Evolutionary conservation across 92 coral and sea anemone species (phyloP).

Genomic region (Epizoanthus stellaris): DNA sequence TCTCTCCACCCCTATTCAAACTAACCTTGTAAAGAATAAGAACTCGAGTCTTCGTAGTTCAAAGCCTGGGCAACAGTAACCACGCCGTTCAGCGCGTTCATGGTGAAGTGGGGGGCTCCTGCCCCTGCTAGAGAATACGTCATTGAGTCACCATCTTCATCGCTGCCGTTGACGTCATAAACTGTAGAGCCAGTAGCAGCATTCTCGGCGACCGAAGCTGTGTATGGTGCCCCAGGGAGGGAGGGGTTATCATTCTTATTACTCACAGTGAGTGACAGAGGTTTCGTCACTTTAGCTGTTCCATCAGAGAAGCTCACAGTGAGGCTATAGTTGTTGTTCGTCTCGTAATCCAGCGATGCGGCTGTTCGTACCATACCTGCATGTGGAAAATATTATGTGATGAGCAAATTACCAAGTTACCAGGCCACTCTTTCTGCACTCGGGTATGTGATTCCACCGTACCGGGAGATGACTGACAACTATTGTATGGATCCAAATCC

Average conservation of each 20-base stretch:
- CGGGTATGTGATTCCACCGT: too few species aligned
- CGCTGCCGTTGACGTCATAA: constrained; percentile 60
- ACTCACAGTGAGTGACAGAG: constrained; percentile 60
- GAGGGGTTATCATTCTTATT: constrained; percentile 74
- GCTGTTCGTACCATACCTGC: constrained; percentile 45
- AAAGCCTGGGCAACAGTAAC: constrained; percentile 47
- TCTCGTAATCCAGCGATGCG: constrained; percentile 72
- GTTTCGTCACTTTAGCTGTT: constrained; percentile 43
- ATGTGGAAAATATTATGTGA: too few species aligned
- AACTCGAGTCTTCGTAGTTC: constrained; percentile 60
- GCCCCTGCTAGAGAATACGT: constrained; percentile 60
- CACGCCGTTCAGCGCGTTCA: constrained; percentile 55
- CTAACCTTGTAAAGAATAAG: constrained; percentile 63
- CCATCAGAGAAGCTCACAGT: constrained; percentile 72
- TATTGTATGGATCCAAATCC: too few species aligned
- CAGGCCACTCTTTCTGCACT: too few species aligned
- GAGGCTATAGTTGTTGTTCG: constrained; percentile 57
- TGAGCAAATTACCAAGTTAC: too few species aligned
- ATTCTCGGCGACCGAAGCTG: constrained; percentile 63
- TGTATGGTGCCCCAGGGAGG: constrained; percentile 72
- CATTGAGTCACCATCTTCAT: constrained; percentile 75
- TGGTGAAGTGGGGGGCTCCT: constrained; percentile 64
- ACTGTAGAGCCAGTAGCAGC: constrained; percentile 65
- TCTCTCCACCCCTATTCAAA: not conserved
- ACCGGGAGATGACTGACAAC: too few species aligned